A percentile compares a stretch with the other conserved stretches of the same genome.
phyloP scores from a whole-genome alignment of 2,113 vertebrate species.

The Emydura subglobosa region DNA sequence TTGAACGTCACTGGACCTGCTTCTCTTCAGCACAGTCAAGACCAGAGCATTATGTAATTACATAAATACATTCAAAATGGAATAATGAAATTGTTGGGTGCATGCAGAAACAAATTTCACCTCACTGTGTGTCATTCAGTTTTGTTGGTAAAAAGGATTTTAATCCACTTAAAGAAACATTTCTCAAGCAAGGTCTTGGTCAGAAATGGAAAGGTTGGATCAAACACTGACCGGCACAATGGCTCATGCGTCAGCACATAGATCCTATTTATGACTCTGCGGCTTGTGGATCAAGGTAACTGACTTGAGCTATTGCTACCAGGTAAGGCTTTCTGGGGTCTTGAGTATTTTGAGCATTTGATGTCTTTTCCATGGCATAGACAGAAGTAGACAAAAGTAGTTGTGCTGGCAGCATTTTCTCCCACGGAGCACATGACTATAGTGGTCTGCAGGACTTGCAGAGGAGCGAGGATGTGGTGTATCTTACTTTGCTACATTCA shows the following conservation, averaged over 20 bases:
- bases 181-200: neutral
- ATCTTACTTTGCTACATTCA: neutral
- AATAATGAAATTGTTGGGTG: neutral
- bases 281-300: neutral
- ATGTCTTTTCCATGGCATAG: neutral
- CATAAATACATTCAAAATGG: neutral
- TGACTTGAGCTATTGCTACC: neutral
- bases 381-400: neutral
- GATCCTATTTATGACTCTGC: accelerated
- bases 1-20: neutral
- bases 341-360: neutral
- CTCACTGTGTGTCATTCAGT: neutral
- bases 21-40: neutral
- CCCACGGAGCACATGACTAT: neutral
- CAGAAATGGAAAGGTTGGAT: neutral
- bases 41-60: neutral
- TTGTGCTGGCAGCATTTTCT: neutral
- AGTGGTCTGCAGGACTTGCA: neutral
- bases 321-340: neutral
- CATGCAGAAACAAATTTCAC: neutral
- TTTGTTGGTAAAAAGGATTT: too few species aligned
- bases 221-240: neutral
- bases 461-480: neutral
- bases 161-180: neutral
- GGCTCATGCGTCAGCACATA: neutral